These are phyloP conservation scores for Malacoctenus gilli DNA, from an alignment of 2,797 vertebrate genomes.

Conservation along the genomic window DNA sequence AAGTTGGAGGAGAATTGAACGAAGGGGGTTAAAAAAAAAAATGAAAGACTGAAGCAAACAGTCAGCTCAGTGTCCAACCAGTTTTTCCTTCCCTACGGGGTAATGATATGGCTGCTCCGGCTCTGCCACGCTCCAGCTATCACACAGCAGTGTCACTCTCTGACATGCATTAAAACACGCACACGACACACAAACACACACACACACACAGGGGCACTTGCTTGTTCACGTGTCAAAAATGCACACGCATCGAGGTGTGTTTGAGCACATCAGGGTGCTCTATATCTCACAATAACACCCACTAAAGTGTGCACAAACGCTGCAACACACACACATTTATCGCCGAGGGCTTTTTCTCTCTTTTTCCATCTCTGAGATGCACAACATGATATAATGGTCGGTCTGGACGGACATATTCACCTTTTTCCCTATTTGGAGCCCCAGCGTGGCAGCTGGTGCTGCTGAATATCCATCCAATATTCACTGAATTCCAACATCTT, in stretches of 20 bases:
- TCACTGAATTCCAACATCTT: constrained; percentile 21
- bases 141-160: constrained; percentile 11
- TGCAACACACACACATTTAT: constrained; percentile 16
- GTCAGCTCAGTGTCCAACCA: constrained; percentile 15
- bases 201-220: constrained; percentile 2
- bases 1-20: constrained; percentile 11
- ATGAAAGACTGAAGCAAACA: constrained; percentile 6
- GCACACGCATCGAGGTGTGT: constrained; percentile 1
- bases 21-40: neutral
- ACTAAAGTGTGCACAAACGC: constrained; percentile 2
- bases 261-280: constrained; percentile 6
- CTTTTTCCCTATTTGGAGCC: constrained; percentile 25
- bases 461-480: constrained; percentile 27
- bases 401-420: constrained; percentile 8
- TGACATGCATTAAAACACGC: too few species aligned
- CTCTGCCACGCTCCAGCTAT: constrained; percentile 12
- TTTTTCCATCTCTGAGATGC: constrained; percentile 18
- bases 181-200: neutral
- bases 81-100: constrained; percentile 1
- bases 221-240: neutral
- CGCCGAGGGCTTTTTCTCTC: neutral
- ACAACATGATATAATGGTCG: constrained; percentile 29
- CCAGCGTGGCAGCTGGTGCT: neutral
- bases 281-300: constrained; percentile 2
- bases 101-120: constrained; percentile 14